These are phyloP conservation scores for Sinosuthora webbiana DNA, from an alignment of 2,113 vertebrate species.

Conservation along the genomic window DNA sequence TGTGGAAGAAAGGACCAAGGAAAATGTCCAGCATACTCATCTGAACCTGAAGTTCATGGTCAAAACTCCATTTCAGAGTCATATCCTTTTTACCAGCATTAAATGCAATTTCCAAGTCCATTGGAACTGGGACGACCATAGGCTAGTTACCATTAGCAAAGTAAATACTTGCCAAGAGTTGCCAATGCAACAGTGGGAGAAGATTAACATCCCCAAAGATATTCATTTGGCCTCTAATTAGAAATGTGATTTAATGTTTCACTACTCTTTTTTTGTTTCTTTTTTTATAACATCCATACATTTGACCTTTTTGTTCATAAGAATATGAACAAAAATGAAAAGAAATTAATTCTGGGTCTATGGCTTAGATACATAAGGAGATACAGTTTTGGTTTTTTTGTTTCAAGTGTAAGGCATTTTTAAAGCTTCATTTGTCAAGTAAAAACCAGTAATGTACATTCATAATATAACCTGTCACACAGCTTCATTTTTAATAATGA, in stretches of 20 bases:
- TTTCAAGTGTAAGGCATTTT: background rate
- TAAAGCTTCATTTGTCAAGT: background rate
- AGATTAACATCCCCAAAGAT: background rate
- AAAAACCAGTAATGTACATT: background rate
- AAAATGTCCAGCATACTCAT: background rate
- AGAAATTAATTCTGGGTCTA: background rate
- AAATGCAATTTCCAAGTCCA: background rate
- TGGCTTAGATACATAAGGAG: background rate
- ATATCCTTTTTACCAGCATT: background rate
- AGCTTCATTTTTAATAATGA: background rate
- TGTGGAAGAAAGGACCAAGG: background rate
- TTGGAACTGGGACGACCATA: background rate
- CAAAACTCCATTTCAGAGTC: background rate
- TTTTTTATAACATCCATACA: conserved; percentile 28
- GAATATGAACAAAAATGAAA: background rate
- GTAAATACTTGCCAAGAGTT: background rate
- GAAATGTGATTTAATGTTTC: conserved; percentile 14
- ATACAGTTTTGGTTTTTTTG: background rate
- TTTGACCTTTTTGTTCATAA: conserved; percentile 24
- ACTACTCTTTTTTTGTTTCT: background rate
- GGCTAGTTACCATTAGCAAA: background rate
- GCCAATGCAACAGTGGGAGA: background rate
- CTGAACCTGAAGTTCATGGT: background rate
- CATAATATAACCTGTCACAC: background rate
- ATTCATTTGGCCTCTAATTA: conserved; percentile 5